These are phyloP conservation scores for Rhinella marina DNA, from an alignment of 2,797 vertebrate species.

Conservation along the genomic window DNA sequence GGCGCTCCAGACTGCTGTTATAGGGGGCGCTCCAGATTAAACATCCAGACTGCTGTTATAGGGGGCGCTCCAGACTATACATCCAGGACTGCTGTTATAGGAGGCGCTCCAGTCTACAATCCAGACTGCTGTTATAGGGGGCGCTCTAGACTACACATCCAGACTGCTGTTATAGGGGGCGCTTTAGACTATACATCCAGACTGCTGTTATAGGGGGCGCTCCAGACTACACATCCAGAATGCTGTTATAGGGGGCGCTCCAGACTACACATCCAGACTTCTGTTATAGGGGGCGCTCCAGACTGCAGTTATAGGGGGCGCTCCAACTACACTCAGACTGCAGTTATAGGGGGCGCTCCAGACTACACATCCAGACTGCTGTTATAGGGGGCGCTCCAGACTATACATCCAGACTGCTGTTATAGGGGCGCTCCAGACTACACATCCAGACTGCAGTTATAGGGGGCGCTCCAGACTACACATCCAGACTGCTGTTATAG, in stretches of 20 bases:
- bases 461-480: no score
- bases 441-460: no score
- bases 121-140: background rate
- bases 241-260: background rate
- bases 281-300: background rate
- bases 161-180: background rate
- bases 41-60: background rate
- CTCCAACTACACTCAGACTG: no score
- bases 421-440: no score
- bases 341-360: background rate
- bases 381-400: no score
- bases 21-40: background rate
- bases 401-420: no score
- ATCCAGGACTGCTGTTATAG: constrained; percentile 1
- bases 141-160: background rate
- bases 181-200: background rate
- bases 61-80: background rate
- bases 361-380: background rate
- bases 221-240: background rate
- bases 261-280: background rate
- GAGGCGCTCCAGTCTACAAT: background rate
- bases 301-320: background rate
- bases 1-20: background rate
- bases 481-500: no score
- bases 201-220: background rate